A percentile compares a stretch with the other conserved stretches of the same genome.
These are phyloP conservation scores for Planiliza haematocheilus DNA, from an alignment of 2,113 vertebrate genomes.

Conservation along the genomic window DNA sequence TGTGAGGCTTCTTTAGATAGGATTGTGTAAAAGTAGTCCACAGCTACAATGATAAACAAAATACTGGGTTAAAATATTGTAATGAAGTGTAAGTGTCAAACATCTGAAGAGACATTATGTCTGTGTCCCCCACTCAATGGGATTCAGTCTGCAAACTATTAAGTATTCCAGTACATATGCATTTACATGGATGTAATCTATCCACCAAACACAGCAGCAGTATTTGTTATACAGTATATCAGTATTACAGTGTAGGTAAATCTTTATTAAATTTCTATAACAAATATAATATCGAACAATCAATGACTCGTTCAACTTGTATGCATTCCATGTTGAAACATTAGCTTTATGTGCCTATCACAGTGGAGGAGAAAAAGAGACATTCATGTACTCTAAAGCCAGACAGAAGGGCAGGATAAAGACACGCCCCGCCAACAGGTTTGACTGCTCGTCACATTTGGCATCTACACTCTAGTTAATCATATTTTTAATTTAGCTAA, in stretches of 20 bases:
- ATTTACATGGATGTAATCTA: neutral
- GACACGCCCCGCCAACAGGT: slow-evolving; percentile 39
- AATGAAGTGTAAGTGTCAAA: too few relatives aligned
- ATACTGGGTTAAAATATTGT: too few relatives aligned
- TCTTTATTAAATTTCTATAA: neutral
- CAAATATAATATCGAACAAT: neutral
- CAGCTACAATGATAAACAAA: too few relatives aligned
- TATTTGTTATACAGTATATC: neutral
- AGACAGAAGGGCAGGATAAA: neutral
- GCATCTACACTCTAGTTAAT: slow-evolving; percentile 2
- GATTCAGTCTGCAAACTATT: too few relatives aligned
- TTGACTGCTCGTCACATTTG: slow-evolving; percentile 48
- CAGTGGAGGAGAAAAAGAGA: neutral
- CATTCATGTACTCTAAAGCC: neutral
- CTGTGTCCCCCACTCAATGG: neutral
- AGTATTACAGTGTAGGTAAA: neutral
- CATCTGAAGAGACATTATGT: neutral
- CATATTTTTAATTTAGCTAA: slow-evolving; percentile 28
- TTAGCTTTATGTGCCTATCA: neutral
- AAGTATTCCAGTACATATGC: neutral
- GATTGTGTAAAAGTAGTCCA: neutral
- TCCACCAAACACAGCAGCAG: too few relatives aligned
- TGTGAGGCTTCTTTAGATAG: neutral
- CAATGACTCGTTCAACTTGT: slow-evolving; percentile 1
- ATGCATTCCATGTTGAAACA: neutral